Conservation (phyloP, 2,888 invertebrate species). For the Pseudolycoriella hygida region DNA sequence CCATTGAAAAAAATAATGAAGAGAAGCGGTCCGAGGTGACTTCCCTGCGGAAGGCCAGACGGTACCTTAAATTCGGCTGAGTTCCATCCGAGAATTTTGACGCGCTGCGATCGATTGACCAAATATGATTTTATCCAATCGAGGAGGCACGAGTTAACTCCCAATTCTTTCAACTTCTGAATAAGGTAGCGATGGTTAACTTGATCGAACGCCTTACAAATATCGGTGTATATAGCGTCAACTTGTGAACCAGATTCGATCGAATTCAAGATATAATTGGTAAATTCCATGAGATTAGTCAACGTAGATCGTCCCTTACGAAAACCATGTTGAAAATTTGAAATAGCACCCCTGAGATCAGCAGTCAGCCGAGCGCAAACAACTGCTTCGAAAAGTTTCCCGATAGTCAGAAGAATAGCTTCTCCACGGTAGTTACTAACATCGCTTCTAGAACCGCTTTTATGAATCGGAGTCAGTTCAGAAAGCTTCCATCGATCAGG, state of each 20-base stretch:
- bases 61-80: not conserved
- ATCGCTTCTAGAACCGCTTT: not conserved
- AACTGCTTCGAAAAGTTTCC: not conserved
- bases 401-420: not conserved
- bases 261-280: not conserved
- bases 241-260: not conserved
- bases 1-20: not conserved
- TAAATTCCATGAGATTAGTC: conserved; percentile 4
- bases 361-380: not conserved
- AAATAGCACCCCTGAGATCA: not conserved
- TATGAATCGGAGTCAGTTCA: not conserved
- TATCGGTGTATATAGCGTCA: conserved; percentile 3
- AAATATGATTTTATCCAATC: not conserved
- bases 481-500: not conserved
- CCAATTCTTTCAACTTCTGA: not conserved
- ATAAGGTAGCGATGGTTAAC: not conserved
- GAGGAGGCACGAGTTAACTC: not conserved
- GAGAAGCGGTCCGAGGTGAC: not conserved
- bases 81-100: not conserved
- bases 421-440: not conserved
- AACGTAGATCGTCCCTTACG: not conserved
- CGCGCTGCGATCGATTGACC: not conserved
- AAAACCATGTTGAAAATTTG: conserved; percentile 1
- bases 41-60: conserved; percentile 4
- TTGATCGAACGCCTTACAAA: conserved; percentile 4